phyloP scores from a whole-genome alignment of 2,888 invertebrate species.

The Erebia palarica region DNA sequence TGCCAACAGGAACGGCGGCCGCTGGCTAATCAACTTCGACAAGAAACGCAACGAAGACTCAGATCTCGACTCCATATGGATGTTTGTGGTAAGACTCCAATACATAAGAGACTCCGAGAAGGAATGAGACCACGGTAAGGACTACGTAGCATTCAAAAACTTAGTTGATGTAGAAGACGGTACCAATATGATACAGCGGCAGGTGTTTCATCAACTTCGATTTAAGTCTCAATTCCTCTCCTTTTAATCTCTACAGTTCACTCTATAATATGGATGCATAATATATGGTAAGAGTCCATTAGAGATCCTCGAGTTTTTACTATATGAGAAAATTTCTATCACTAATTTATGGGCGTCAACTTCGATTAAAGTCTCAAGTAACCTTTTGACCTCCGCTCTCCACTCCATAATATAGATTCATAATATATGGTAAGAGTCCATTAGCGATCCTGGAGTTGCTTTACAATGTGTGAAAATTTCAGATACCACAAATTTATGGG shows the following conservation, averaged over 20 bases:
- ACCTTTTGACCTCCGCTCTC: no score
- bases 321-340: no score
- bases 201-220: conserved; percentile 92
- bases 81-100: conserved; percentile 84
- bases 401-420: no score
- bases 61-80: conserved; percentile 88
- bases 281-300: no score
- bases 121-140: conserved; percentile 81
- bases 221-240: no score
- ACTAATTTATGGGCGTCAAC: conserved; percentile 69
- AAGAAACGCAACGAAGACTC: conserved; percentile 80
- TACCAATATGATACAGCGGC: conserved; percentile 90
- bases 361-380: conserved; percentile 69
- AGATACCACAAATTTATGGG: no score
- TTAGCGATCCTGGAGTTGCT: no score
- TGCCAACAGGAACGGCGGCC: conserved; percentile 91
- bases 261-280: no score
- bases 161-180: conserved; percentile 96
- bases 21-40: conserved; percentile 92
- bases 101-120: neutral
- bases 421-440: no score
- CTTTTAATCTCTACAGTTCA: no score
- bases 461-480: no score
- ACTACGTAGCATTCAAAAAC: conserved; percentile 91
- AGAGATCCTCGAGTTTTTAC: no score